Conservation (phyloP, 2,113 vertebrate species). For the Python bivittatus region DNA sequence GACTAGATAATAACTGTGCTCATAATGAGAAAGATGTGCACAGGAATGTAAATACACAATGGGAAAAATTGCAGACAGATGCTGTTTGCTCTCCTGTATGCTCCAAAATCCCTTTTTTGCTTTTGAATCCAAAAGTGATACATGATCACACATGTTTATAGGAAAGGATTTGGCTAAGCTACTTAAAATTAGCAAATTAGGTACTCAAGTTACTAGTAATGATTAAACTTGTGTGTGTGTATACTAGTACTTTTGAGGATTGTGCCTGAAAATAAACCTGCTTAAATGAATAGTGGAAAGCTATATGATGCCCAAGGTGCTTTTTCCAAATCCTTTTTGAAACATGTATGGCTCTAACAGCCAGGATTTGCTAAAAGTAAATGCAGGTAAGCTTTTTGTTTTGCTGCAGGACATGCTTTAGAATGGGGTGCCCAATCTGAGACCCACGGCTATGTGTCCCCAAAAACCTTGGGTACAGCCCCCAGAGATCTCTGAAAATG, state of each 20-base stretch:
- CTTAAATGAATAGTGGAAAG: neutral
- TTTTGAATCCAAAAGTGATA: neutral
- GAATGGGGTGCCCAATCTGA: neutral
- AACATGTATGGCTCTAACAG: neutral
- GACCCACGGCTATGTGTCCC: neutral
- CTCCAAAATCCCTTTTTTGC: neutral
- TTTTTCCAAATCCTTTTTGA: neutral
- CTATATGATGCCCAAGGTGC: neutral
- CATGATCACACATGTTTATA: neutral
- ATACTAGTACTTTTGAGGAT: neutral
- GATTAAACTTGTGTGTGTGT: neutral
- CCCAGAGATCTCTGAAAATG: neutral
- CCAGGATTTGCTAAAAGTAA: neutral
- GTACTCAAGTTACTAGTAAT: neutral
- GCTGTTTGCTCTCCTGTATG: neutral
- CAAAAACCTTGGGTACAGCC: neutral
- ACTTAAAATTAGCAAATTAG: neutral
- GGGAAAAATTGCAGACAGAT: neutral
- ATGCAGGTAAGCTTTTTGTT: neutral
- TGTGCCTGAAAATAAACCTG: neutral
- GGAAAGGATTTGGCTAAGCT: neutral
- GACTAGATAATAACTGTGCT: neutral
- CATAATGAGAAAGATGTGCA: neutral
- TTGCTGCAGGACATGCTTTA: neutral
- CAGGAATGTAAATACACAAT: neutral